Evolutionary conservation across 2,113 vertebrate genomes (phyloP).

Genomic region (Actenoides hombroni): DNA sequence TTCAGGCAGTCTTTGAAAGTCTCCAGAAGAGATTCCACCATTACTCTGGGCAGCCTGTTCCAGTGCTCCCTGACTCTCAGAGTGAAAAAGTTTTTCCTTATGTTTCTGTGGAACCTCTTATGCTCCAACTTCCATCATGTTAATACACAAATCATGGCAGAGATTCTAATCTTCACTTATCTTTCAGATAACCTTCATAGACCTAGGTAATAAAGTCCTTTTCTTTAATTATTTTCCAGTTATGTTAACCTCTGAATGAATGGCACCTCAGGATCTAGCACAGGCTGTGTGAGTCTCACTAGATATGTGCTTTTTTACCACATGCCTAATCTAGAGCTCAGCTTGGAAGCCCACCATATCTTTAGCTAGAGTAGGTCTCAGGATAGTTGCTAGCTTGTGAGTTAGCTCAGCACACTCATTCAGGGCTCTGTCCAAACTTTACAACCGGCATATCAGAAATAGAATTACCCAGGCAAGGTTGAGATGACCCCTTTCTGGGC

Average conservation of each 20-base stretch:
- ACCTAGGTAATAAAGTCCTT: neutral
- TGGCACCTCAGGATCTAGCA: neutral
- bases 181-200: neutral
- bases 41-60: no score
- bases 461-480: neutral
- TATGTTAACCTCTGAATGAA: neutral
- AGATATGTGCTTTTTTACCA: neutral
- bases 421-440: neutral
- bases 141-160: neutral
- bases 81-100: no score
- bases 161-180: neutral
- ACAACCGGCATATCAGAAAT: neutral
- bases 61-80: no score
- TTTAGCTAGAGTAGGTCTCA: neutral
- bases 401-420: neutral
- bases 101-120: no score
- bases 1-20: no score
- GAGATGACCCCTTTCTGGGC: neutral
- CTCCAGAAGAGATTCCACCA: no score
- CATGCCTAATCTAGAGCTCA: neutral
- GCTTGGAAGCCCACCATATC: fast-evolving
- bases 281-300: neutral
- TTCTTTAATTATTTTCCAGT: neutral
- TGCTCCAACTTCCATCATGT: neutral
- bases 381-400: neutral